Conservation (phyloP, 1,140 invertebrate species). For the Brachionus plicatilis region DNA sequence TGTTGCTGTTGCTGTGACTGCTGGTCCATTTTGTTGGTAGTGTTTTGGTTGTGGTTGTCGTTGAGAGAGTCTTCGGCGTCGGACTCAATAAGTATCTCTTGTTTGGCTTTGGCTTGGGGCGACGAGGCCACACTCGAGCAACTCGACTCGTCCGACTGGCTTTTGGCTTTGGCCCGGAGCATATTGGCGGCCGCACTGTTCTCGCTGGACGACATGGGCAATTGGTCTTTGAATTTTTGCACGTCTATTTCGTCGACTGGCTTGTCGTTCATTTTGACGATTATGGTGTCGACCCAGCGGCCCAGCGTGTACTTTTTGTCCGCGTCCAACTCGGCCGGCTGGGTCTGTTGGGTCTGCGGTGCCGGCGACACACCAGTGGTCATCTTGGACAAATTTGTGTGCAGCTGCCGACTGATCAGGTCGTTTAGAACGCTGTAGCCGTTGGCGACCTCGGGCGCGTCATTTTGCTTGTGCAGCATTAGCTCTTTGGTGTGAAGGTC, state of each 20-base stretch:
- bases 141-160: not conserved
- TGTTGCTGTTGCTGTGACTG: not conserved
- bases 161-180: not conserved
- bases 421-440: not conserved
- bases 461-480: not conserved
- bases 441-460: not conserved
- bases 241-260: conserved; percentile 13
- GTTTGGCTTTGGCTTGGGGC: not conserved
- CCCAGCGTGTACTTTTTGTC: conserved; percentile 29
- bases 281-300: conserved; percentile 24
- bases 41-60: not conserved
- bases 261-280: conserved; percentile 34
- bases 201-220: conserved; percentile 18
- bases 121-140: conserved; percentile 2
- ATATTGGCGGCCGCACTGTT: conserved; percentile 11
- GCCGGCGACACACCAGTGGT: not conserved
- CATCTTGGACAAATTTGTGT: not conserved
- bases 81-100: not conserved
- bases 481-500: not conserved
- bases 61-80: not conserved
- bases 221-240: conserved; percentile 10
- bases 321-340: not conserved
- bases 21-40: not conserved
- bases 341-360: not conserved
- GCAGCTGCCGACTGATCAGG: not conserved